phyloP scores from a whole-genome alignment of 2,888 invertebrate genomes.

The Drosophila kokeensis region DNA sequence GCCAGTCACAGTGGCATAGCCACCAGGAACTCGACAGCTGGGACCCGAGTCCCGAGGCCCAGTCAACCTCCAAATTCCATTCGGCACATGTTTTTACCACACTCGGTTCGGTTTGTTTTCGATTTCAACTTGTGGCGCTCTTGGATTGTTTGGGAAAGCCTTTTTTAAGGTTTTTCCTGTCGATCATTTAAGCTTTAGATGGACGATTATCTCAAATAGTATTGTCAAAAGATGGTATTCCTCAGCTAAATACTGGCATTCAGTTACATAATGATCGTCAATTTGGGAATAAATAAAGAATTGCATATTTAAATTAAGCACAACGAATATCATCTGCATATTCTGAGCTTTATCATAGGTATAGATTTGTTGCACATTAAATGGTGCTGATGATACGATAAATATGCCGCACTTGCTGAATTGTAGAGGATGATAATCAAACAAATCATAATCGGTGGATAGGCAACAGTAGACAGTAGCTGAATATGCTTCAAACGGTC shows the following conservation, averaged over 20 bases:
- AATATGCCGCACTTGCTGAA: slow-evolving; percentile 22
- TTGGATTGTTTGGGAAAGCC: not conserved
- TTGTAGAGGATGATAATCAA: slow-evolving; percentile 55
- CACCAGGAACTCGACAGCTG: slow-evolving; percentile 8
- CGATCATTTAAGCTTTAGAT: not conserved
- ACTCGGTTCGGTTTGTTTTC: slow-evolving; percentile 2
- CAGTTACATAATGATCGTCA: not conserved
- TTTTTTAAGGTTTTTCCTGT: not conserved
- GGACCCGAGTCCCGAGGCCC: slow-evolving; percentile 5
- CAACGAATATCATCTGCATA: not conserved
- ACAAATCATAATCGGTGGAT: slow-evolving; percentile 74
- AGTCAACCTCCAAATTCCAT: slow-evolving; percentile 22
- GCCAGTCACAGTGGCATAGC: slow-evolving; percentile 11
- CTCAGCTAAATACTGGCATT: not conserved
- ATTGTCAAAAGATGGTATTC: not conserved
- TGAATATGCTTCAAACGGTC: slow-evolving; percentile 76
- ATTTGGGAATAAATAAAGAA: not conserved
- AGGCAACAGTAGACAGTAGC: slow-evolving; percentile 73
- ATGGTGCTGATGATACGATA: not conserved
- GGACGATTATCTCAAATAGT: not conserved
- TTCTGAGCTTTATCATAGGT: not conserved
- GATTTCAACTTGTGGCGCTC: not conserved
- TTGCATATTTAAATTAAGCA: not conserved
- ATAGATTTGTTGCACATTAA: not conserved
- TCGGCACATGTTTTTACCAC: slow-evolving; percentile 23